A percentile compares a stretch with the other conserved stretches of the same genome.
phyloP scores from a whole-genome alignment of 2,113 vertebrate genomes.

The Elephantulus edwardii region DNA sequence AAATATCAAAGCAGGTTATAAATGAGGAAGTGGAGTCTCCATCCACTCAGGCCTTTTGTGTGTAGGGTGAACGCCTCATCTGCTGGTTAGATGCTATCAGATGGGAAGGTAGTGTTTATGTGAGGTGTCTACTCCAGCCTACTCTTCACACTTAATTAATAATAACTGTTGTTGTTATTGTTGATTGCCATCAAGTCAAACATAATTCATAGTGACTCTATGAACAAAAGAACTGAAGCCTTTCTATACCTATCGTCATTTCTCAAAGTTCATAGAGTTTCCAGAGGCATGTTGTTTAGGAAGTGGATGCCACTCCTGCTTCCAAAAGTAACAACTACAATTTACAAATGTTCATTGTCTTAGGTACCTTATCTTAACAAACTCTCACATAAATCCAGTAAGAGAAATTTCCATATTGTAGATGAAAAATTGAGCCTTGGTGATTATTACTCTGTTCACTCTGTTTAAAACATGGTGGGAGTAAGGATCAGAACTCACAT shows the following conservation, averaged over 20 bases:
- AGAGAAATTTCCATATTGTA: not conserved
- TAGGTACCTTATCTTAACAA: not conserved
- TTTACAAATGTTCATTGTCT: not conserved
- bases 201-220: too few species aligned
- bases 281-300: too few species aligned
- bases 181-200: too few species aligned
- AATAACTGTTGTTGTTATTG: too few species aligned
- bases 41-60: not conserved
- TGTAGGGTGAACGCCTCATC: not conserved
- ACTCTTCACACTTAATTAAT: not conserved
- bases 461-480: not conserved
- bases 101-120: not conserved
- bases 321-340: too few species aligned
- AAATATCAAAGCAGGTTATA: constrained; percentile 51
- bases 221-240: too few species aligned
- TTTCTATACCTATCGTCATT: too few species aligned
- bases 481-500: not conserved
- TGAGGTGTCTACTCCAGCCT: not conserved
- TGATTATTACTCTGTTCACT: not conserved
- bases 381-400: not conserved
- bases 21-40: constrained; percentile 51
- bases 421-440: not conserved
- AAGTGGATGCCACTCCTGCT: too few species aligned
- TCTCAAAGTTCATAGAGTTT: too few species aligned
- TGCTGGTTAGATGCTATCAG: constrained; percentile 21